phyloP scores from a whole-genome alignment of 1,140 invertebrate genomes.

The Calycopis cecrops region DNA sequence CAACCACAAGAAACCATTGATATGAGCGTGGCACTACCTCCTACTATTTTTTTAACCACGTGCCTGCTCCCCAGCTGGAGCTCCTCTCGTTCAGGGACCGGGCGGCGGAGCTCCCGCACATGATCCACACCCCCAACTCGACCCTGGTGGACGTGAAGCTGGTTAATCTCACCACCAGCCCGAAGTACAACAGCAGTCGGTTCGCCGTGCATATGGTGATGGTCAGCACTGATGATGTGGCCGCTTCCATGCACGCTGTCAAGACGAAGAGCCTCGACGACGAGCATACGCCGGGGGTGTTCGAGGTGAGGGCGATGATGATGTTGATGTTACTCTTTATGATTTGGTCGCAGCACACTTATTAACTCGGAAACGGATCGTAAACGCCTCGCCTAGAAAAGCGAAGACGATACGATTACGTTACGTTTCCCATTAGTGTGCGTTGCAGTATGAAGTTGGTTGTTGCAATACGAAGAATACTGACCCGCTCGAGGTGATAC shows the following conservation, averaged over 20 bases:
- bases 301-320: slow-evolving; percentile 79
- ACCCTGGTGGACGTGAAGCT: slow-evolving; percentile 79
- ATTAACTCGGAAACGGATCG: no score
- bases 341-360: no score
- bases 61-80: slow-evolving; percentile 59
- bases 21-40: no score
- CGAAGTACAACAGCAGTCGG: slow-evolving; percentile 71
- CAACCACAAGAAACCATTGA: no score
- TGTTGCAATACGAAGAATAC: no score
- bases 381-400: no score
- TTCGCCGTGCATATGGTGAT: slow-evolving; percentile 77
- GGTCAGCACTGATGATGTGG: slow-evolving; percentile 58
- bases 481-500: no score
- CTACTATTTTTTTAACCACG: no score
- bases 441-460: no score
- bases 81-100: slow-evolving; percentile 74
- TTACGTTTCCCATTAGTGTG: no score
- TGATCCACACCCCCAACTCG: slow-evolving; percentile 79
- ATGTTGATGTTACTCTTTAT: no score
- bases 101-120: slow-evolving; percentile 74
- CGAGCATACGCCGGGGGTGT: slow-evolving; percentile 83
- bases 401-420: no score
- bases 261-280: slow-evolving; percentile 79
- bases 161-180: slow-evolving; percentile 70
- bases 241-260: slow-evolving; percentile 57